Evolutionary conservation across 1,140 invertebrate genomes (phyloP).

Genomic region (Bombus affinis): DNA sequence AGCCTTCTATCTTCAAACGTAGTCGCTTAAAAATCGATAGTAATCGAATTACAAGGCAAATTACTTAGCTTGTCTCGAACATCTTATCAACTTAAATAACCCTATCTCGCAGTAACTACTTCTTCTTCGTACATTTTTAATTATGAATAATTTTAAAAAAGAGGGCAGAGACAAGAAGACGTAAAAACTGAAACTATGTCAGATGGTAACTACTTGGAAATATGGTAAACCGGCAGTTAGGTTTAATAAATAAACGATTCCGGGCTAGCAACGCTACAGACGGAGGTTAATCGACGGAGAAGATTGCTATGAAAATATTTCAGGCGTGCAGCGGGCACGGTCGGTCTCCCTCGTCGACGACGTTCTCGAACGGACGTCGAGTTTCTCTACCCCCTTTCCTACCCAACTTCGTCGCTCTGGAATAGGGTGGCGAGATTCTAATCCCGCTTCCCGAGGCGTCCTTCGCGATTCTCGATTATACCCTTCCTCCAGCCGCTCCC

Average conservation of each 20-base stretch:
- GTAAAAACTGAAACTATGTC: no score
- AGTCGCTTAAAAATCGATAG: no score
- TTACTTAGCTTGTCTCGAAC: no score
- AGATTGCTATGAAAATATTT: constrained; percentile 47
- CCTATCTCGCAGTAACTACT: no score
- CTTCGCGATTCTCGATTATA: constrained; percentile 50
- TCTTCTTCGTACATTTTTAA: not conserved
- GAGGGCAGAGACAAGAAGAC: not conserved
- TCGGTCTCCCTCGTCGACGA: not conserved
- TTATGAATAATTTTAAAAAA: not conserved
- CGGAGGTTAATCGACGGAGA: constrained; percentile 38
- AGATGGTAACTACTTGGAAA: not conserved
- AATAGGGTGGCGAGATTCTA: constrained; percentile 27
- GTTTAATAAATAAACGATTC: constrained; percentile 40
- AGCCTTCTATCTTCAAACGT: no score
- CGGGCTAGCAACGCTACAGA: not conserved
- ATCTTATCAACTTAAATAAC: no score
- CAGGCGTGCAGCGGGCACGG: constrained; percentile 35
- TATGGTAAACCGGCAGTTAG: not conserved
- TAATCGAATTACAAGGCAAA: no score
- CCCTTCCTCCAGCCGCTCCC: not conserved
- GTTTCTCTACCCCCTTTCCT: not conserved
- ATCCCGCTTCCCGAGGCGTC: constrained; percentile 9
- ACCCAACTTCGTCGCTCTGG: not conserved
- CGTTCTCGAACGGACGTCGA: constrained; percentile 4